Conservation (phyloP, 1,140 invertebrate genomes). For the Harpegnathos saltator region DNA sequence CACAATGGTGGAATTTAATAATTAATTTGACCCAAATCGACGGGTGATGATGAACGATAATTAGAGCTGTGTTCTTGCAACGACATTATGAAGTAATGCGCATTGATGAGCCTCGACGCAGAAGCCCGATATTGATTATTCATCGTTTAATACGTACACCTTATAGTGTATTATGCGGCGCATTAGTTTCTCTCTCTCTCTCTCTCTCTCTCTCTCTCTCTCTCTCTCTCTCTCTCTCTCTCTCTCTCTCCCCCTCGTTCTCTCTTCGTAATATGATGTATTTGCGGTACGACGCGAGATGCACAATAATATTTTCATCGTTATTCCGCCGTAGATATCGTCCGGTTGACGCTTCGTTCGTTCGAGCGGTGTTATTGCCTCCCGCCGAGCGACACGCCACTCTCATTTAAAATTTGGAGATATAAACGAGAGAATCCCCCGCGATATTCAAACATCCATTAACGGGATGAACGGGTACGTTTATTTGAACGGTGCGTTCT, state of each 20-base stretch:
- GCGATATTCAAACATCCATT: constrained; percentile 18
- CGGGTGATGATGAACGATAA: constrained; percentile 14
- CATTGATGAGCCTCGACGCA: not conserved
- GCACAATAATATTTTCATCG: constrained; percentile 18
- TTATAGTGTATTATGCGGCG: constrained; percentile 29
- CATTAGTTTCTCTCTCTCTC: too few relatives aligned
- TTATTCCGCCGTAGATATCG: not conserved
- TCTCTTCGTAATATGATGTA: not conserved
- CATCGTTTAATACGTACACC: constrained; percentile 22
- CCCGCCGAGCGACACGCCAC: not conserved
- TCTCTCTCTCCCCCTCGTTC: too few relatives aligned
- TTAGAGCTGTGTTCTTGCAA: constrained; percentile 24
- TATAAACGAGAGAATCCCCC: not conserved
- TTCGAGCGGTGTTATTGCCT: not conserved
- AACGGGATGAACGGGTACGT: not conserved
- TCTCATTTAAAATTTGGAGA: constrained; percentile 14
- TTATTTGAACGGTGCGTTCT: not conserved
- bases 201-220: too few relatives aligned
- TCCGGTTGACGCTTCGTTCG: not conserved
- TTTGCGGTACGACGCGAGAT: not conserved
- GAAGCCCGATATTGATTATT: constrained; percentile 18
- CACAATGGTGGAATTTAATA: constrained; percentile 39
- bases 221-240: too few relatives aligned
- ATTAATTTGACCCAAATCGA: constrained; percentile 41
- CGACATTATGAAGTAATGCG: constrained; percentile 26